phyloP scores from a whole-genome alignment of 2,888 invertebrate species.

The Athalia circularis region DNA sequence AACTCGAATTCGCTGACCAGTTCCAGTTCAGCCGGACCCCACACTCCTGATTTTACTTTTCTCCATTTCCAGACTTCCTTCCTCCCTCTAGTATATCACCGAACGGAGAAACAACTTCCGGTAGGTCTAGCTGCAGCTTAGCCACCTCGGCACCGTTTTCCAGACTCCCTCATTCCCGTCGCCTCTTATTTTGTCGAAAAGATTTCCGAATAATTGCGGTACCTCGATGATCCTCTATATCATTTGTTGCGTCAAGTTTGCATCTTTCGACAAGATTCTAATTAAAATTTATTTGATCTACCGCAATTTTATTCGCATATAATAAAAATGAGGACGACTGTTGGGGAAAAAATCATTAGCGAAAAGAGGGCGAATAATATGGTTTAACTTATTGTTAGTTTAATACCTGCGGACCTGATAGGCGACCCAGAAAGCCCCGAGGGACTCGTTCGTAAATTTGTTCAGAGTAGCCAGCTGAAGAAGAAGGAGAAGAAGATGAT shows the following conservation, averaged over 20 bases:
- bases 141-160: neutral
- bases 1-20: slow-evolving; percentile 34
- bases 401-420: neutral
- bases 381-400: neutral
- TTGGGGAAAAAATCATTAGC: neutral
- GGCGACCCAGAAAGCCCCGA: neutral
- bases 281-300: too few species aligned
- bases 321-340: too few species aligned
- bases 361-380: neutral
- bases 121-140: neutral
- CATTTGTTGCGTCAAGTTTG: too few species aligned
- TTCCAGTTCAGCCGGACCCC: slow-evolving; percentile 44
- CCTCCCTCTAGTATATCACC: slow-evolving; percentile 27
- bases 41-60: slow-evolving; percentile 39
- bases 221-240: too few species aligned
- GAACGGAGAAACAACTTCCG: slow-evolving; percentile 31
- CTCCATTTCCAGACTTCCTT: slow-evolving; percentile 47
- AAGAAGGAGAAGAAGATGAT: slow-evolving; percentile 11
- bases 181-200: too few species aligned
- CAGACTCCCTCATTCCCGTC: neutral
- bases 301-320: too few species aligned
- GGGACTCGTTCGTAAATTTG: slow-evolving; percentile 13
- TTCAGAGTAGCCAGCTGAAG: neutral
- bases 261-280: too few species aligned
- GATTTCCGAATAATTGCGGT: too few species aligned